Evolutionary conservation across 2,113 vertebrate genomes (phyloP).

Genomic region (Cyrtonyx montezumae): DNA sequence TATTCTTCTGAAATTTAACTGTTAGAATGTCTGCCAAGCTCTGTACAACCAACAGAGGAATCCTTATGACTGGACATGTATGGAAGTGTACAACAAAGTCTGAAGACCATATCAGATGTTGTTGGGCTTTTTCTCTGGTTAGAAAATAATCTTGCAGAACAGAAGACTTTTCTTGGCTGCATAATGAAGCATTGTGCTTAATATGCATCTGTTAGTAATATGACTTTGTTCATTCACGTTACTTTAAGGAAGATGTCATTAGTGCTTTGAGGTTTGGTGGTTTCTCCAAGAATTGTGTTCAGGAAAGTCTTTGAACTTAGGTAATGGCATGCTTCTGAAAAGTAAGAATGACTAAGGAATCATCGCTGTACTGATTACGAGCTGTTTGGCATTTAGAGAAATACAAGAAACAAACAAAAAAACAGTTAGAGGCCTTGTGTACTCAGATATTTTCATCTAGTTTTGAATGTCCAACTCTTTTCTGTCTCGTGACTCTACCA

Average conservation of each 20-base stretch:
- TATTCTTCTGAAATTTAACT: neutral
- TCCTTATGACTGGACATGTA: conserved; percentile 11
- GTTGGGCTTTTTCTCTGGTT: neutral
- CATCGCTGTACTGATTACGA: neutral
- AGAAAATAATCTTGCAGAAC: neutral
- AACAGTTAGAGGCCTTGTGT: neutral
- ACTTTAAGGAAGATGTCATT: neutral
- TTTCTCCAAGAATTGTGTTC: neutral
- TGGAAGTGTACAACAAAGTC: neutral
- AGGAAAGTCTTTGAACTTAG: neutral
- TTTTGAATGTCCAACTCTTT: neutral
- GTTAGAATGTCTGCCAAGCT: neutral
- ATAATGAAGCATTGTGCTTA: conserved; percentile 30
- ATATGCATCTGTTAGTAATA: neutral
- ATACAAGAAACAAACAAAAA: neutral
- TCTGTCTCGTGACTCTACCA: neutral
- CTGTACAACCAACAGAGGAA: neutral
- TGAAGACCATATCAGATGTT: neutral
- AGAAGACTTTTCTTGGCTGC: conserved; percentile 21
- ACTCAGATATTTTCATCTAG: neutral
- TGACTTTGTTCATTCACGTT: neutral
- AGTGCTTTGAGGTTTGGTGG: neutral
- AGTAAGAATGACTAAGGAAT: neutral
- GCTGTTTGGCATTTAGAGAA: neutral
- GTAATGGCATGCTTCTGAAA: neutral